Percentiles rank a stretch among this genome's conserved stretches.
These are phyloP conservation scores for Aelia acuminata DNA, from an alignment of 2,888 invertebrate species.

Conservation along the genomic window DNA sequence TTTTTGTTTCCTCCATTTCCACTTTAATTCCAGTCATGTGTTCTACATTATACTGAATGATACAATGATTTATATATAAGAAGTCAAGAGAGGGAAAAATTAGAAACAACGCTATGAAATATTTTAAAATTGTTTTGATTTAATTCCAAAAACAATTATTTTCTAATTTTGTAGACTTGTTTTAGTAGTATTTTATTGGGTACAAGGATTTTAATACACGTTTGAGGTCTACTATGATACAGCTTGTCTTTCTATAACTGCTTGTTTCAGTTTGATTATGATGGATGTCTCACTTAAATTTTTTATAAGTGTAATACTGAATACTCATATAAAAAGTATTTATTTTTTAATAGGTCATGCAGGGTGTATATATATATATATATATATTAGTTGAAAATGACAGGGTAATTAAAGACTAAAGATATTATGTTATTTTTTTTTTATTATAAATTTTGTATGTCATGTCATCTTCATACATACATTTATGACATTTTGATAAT, in stretches of 20 bases:
- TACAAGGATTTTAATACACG: neutral
- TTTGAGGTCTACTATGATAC: neutral
- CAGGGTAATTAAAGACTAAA: constrained; percentile 19
- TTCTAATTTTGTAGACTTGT: no score
- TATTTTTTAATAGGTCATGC: neutral
- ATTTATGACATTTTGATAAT: neutral
- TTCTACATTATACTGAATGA: no score
- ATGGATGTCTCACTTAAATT: neutral
- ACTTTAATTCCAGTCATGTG: no score
- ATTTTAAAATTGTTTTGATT: no score
- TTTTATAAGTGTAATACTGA: neutral
- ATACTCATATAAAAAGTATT: neutral
- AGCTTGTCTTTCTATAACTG: neutral
- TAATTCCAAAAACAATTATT: no score
- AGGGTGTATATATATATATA: no score
- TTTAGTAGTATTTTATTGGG: neutral
- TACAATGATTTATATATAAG: no score
- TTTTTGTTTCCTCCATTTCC: no score
- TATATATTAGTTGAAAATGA: neutral
- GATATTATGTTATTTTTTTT: neutral
- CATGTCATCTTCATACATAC: no score
- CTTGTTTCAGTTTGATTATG: neutral
- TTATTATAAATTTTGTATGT: neutral
- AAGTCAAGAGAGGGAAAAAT: no score
- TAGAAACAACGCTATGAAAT: no score